Evolutionary conservation across 2,113 vertebrate genomes (phyloP).

Genomic region (Sinocyclocheilus rhinocerous): DNA sequence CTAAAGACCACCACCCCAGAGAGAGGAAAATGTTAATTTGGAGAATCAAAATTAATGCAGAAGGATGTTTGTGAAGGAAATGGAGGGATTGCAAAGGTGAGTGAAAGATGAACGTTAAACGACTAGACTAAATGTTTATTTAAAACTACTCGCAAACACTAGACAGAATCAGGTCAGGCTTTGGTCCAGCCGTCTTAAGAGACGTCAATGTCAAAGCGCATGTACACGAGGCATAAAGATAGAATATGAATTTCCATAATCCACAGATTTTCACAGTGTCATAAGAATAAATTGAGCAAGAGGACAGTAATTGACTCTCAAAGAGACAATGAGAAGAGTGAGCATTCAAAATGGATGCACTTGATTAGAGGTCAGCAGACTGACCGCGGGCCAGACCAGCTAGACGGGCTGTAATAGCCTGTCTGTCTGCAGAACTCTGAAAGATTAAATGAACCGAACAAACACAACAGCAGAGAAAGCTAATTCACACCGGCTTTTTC

Average conservation of each 20-base stretch:
- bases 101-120: slow-evolving; percentile 51
- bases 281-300: background rate
- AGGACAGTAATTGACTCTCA: background rate
- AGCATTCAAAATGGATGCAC: slow-evolving; percentile 16
- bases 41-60: background rate
- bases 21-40: background rate
- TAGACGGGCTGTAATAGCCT: slow-evolving; percentile 25
- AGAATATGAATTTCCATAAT: background rate
- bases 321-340: background rate
- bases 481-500: slow-evolving; percentile 41
- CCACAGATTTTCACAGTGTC: background rate
- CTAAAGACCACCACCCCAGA: slow-evolving; percentile 65
- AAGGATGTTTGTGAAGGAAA: slow-evolving; percentile 37
- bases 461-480: slow-evolving; percentile 23
- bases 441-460: slow-evolving; percentile 38
- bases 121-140: slow-evolving; percentile 20
- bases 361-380: slow-evolving; percentile 17
- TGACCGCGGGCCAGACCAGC: slow-evolving; percentile 15
- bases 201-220: background rate
- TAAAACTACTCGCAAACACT: background rate
- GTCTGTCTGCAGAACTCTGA: slow-evolving; percentile 27
- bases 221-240: background rate
- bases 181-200: background rate
- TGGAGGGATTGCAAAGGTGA: background rate
- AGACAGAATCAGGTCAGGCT: slow-evolving; percentile 15